Base-by-base conservation (phyloP, 2,888 invertebrate genomes). In the Drosophila pseudotakahashii region DNA sequence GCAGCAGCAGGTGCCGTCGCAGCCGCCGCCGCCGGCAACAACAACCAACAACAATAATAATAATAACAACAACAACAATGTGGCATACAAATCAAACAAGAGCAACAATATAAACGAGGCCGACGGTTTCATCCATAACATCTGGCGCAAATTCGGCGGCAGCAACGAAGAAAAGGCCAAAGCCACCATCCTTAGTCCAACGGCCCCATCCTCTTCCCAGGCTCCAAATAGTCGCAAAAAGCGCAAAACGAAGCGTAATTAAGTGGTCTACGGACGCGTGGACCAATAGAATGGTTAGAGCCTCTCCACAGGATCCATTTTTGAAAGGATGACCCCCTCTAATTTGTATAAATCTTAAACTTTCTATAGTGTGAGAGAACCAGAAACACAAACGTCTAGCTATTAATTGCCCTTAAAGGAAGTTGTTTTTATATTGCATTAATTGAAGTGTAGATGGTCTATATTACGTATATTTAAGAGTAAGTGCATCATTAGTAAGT, bases 181-280 rank as follows among this genome's bases (percentile, higher is more conserved):
- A n/a, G 41, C 30, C 26, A 36, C 57, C 19, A 26, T 41, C 36
- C 16, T 36, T 45, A 41, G 39, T 44, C 55, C 54, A 55, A 66
- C 70, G 54, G 50, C 58, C 54, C 54, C 50, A 48, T 52, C 53
- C 51, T 75, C 70, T 23, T 32, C 30, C 59, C 51, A 41, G 47
- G 13, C 48, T 19, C 32, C 60, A 32, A 81, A 51, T 50, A 89
- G 83, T 81, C 91, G 90, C 63, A 90, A 89, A 73, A 90, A 89
- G 73, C 88, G 91, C 73, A 90, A 89, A 79, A 80, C 85, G 4
- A 90, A 89, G 67, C 89, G 88, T 52, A 89, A 84, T 68, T 77
- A 86, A 71, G 54, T 53, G 57, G 6, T 61, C 54, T 26, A 69
- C 16, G 55, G 14, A 39, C 47, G 68, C 47, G 68, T 23, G 55